phyloP scores from a whole-genome alignment of 1,140 invertebrate species.

The Linepithema humile region DNA sequence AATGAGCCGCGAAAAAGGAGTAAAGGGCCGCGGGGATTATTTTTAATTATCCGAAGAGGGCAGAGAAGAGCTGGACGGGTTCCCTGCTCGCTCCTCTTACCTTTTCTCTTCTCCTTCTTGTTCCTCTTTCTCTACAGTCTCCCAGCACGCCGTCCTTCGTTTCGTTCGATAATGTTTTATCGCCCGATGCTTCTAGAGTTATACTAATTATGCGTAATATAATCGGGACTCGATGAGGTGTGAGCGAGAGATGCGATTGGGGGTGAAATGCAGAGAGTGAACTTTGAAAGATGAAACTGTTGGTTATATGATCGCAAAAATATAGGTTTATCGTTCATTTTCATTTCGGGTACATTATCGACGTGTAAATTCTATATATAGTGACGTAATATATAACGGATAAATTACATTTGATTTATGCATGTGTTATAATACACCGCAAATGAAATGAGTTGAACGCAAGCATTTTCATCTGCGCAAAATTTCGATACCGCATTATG shows the following conservation, averaged over 20 bases:
- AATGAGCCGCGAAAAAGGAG: slow-evolving; percentile 84
- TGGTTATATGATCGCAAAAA: slow-evolving; percentile 44
- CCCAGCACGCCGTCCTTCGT: not conserved
- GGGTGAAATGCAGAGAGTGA: not conserved
- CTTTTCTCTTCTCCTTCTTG: not conserved
- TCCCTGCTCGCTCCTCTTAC: slow-evolving; percentile 8
- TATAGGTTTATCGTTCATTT: slow-evolving; percentile 28
- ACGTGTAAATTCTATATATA: slow-evolving; percentile 43
- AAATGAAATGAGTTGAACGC: slow-evolving; percentile 47
- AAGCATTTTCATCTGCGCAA: slow-evolving; percentile 9
- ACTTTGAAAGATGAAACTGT: slow-evolving; percentile 52
- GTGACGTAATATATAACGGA: slow-evolving; percentile 30
- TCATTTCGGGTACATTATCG: slow-evolving; percentile 14
- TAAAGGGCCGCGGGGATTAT: slow-evolving; percentile 81
- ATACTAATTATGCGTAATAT: slow-evolving; percentile 57
- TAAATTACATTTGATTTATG: slow-evolving; percentile 52
- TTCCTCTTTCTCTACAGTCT: not conserved
- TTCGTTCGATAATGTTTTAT: slow-evolving; percentile 57
- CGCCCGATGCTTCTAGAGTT: slow-evolving; percentile 32
- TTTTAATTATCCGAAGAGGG: slow-evolving; percentile 83
- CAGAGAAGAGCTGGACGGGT: slow-evolving; percentile 58
- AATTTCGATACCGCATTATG: slow-evolving; percentile 35
- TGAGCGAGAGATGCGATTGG: not conserved
- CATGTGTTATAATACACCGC: slow-evolving; percentile 23
- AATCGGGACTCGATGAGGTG: slow-evolving; percentile 41